Evolutionary conservation across 2,113 vertebrate species (phyloP).

Genomic region (Heteronetta atricapilla): DNA sequence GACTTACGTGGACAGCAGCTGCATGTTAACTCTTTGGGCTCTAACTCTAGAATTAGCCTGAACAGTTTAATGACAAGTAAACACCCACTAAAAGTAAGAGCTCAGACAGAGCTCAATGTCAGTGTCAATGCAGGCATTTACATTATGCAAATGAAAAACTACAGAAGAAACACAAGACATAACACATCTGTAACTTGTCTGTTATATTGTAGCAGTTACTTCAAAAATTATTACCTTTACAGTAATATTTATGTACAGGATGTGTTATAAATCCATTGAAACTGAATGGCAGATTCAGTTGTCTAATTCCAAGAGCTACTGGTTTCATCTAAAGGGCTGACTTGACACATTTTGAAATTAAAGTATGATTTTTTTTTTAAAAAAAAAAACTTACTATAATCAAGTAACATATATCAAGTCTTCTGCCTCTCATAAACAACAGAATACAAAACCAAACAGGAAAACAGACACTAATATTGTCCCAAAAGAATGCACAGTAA

Average conservation of each 20-base stretch:
- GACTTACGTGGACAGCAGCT: not conserved
- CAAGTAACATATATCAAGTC: not conserved
- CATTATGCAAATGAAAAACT: not conserved
- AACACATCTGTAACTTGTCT: not conserved
- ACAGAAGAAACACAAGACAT: not conserved
- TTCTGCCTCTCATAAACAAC: not conserved
- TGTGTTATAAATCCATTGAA: not conserved
- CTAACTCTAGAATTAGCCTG: not conserved
- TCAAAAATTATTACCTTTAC: not conserved
- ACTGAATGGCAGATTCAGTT: not conserved
- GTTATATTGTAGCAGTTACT: not conserved
- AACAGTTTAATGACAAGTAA: not conserved
- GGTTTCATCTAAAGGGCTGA: not conserved
- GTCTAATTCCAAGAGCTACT: not conserved
- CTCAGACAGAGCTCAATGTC: not conserved
- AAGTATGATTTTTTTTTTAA: rapidly evolving
- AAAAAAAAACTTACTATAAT: not conserved
- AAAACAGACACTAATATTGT: not conserved
- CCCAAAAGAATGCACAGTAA: not conserved
- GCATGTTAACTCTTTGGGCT: not conserved
- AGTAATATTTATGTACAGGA: not conserved
- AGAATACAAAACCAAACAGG: not conserved
- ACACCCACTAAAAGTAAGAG: not conserved
- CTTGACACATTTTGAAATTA: not conserved
- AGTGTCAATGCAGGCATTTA: not conserved